Evolutionary conservation across 2,797 vertebrate genomes (phyloP).

Genomic region (Phrynocephalus guinanensis): DNA sequence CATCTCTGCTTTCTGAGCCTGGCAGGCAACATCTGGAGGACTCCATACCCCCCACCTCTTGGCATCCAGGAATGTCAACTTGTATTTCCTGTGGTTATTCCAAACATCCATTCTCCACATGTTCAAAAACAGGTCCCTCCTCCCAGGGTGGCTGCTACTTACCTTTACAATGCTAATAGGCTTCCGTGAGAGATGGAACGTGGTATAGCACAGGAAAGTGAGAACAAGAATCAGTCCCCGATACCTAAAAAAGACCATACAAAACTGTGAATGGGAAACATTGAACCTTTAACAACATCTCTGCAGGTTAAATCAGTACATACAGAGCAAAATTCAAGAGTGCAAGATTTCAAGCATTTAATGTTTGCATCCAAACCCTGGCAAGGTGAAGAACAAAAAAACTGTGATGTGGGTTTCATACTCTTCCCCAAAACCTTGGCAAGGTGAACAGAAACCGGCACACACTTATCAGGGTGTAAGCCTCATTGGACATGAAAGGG

Average conservation of each 20-base stretch:
- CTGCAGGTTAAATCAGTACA: background rate
- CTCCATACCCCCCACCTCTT: background rate
- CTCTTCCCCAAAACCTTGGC: too few relatives aligned
- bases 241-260: slow-evolving; percentile 80
- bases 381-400: too few relatives aligned
- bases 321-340: too few relatives aligned
- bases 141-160: background rate
- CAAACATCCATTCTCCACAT: background rate
- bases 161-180: slow-evolving; percentile 99
- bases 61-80: background rate
- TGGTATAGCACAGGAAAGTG: slow-evolving; percentile 93
- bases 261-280: background rate
- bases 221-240: slow-evolving; percentile 88
- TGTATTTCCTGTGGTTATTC: too few relatives aligned
- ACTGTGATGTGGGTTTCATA: too few relatives aligned
- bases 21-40: background rate
- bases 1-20: background rate
- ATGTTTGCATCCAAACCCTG: too few relatives aligned
- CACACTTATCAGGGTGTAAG: too few relatives aligned
- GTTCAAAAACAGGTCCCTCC: background rate
- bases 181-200: slow-evolving; percentile 95
- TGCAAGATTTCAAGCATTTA: too few relatives aligned
- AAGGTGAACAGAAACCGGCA: too few relatives aligned
- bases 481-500: too few relatives aligned
- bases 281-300: background rate